Conservation (phyloP, 2,113 vertebrate species). For the Polypterus bichir region DNA sequence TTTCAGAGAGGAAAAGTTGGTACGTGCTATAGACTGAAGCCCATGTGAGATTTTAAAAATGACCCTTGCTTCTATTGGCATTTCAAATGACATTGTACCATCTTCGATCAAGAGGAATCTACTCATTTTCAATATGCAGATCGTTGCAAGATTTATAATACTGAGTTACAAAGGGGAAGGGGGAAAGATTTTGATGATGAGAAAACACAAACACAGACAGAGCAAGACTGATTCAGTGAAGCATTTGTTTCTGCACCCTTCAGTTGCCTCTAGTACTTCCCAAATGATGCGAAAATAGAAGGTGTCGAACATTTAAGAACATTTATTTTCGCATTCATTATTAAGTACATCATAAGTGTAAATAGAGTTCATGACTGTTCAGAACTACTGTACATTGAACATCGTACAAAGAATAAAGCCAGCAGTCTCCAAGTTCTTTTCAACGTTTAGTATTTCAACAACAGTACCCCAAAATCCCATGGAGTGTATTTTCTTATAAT, state of each 20-base stretch:
- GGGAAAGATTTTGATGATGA: no score
- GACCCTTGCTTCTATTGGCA: no score
- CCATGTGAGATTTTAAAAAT: no score
- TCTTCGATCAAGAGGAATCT: no score
- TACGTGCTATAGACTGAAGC: no score
- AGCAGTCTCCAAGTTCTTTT: slow-evolving; percentile 70
- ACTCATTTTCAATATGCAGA: no score
- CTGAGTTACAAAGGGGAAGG: no score
- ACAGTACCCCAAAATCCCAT: slow-evolving; percentile 76
- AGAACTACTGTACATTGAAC: slow-evolving; percentile 76
- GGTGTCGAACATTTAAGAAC: slow-evolving; percentile 74
- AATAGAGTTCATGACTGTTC: slow-evolving; percentile 88
- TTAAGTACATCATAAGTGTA: slow-evolving; percentile 95
- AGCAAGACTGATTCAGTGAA: neutral
- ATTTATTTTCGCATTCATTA: slow-evolving; percentile 97
- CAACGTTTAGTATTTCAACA: slow-evolving; percentile 70
- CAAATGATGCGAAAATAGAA: slow-evolving; percentile 22
- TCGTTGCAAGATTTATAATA: no score
- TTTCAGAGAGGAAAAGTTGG: no score
- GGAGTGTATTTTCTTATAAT: slow-evolving; percentile 66
- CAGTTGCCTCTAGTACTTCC: neutral
- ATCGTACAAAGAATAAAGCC: slow-evolving; percentile 93
- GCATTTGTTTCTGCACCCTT: neutral
- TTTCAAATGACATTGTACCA: no score
- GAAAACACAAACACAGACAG: no score